A percentile compares a stretch with the other conserved stretches of the same genome.
These are phyloP conservation scores for Peucedramus taeniatus DNA, from an alignment of 2,113 vertebrate species.

Conservation along the genomic window DNA sequence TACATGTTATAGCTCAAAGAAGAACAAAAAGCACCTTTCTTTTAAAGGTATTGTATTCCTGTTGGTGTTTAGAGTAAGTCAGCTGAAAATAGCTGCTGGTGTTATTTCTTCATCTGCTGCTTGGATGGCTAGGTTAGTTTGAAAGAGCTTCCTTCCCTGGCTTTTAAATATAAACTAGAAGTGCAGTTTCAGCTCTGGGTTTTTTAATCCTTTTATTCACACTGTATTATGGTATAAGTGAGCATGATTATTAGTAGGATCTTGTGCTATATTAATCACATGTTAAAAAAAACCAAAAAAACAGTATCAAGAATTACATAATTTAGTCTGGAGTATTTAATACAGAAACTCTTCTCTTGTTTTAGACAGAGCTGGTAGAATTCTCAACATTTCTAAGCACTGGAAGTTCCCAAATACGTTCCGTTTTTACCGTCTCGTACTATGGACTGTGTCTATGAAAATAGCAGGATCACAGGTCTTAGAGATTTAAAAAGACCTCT, in stretches of 20 bases:
- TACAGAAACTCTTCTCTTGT: not conserved
- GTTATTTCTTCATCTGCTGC: not conserved
- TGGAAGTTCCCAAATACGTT: not conserved
- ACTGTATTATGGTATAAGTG: not conserved
- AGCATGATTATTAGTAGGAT: not conserved
- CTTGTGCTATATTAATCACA: not conserved
- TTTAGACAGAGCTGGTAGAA: not conserved
- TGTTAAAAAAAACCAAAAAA: not conserved
- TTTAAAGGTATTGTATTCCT: not conserved
- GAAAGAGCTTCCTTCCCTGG: not conserved
- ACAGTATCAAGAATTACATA: not conserved
- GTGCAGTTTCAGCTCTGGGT: not conserved
- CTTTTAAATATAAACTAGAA: not conserved
- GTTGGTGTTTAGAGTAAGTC: not conserved
- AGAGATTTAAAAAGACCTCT: not conserved
- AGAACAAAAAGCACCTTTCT: not conserved
- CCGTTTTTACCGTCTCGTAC: not conserved
- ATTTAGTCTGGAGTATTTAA: not conserved
- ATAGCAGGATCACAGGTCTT: not conserved
- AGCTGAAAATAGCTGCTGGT: not conserved
- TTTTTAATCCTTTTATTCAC: not conserved
- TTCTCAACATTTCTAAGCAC: not conserved
- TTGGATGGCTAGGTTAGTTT: not conserved
- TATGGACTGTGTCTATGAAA: not conserved
- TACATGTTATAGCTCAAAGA: not conserved